These are phyloP conservation scores for Cephus rjabovi DNA, from an alignment of 2,888 invertebrate species.

Conservation along the genomic window DNA sequence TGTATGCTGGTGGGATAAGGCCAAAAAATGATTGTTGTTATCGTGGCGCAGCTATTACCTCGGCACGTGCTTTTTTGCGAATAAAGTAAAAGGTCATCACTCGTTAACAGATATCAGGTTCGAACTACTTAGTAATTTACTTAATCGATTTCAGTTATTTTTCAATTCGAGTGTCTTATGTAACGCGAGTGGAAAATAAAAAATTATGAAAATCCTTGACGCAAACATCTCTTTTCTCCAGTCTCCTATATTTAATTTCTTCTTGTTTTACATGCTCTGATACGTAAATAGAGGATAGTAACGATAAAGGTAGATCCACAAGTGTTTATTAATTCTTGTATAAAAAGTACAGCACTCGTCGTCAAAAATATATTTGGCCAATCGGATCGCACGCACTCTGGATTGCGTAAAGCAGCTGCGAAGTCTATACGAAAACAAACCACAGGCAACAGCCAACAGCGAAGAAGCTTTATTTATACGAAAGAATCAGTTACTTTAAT, in stretches of 20 bases:
- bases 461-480: constrained; percentile 27
- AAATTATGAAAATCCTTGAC: not conserved
- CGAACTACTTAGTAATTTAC: not conserved
- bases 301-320: not conserved
- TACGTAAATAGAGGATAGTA: too few relatives aligned
- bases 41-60: not conserved
- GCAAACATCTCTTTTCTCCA: not conserved
- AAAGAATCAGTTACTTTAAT: constrained; percentile 26
- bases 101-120: not conserved
- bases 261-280: too few relatives aligned
- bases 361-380: not conserved
- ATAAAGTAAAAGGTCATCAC: not conserved
- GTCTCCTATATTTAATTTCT: not conserved
- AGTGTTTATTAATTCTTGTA: not conserved
- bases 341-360: not conserved
- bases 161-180: not conserved
- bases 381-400: not conserved
- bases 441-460: not conserved
- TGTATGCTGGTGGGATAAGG: not conserved
- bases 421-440: not conserved
- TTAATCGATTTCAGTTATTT: not conserved
- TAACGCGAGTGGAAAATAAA: not conserved
- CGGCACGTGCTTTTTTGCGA: not conserved
- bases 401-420: not conserved
- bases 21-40: not conserved